Conservation (phyloP, 2,113 vertebrate species). For the Collichthys lucidus region DNA sequence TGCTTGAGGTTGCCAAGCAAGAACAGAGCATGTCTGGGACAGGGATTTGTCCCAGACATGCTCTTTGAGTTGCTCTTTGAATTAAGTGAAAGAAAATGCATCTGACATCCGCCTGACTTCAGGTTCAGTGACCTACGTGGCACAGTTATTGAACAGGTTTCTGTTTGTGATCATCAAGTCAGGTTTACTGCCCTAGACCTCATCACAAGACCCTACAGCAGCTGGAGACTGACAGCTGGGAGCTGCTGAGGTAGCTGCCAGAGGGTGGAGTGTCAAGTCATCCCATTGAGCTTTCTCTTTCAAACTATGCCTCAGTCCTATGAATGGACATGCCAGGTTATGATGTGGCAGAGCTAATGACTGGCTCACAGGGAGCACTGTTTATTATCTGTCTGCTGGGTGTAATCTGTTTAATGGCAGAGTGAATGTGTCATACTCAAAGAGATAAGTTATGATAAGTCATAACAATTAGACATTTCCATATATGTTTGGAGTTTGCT, state of each 20-base stretch:
- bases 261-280: slow-evolving; percentile 16
- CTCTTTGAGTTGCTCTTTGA: no score
- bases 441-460: background rate
- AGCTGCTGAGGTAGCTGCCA: slow-evolving; percentile 4
- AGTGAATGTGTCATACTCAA: background rate
- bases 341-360: slow-evolving; percentile 50
- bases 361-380: slow-evolving; percentile 6
- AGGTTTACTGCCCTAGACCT: no score
- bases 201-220: no score
- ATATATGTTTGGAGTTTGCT: background rate
- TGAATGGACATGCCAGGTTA: slow-evolving; percentile 14
- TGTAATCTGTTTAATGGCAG: slow-evolving; percentile 11
- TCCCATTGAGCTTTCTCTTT: slow-evolving; percentile 21
- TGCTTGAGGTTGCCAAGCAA: no score
- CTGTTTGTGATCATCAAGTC: no score
- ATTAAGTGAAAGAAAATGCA: no score
- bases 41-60: no score
- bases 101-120: no score
- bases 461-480: background rate
- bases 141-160: no score
- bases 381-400: slow-evolving; percentile 14
- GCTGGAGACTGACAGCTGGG: background rate
- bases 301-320: slow-evolving; percentile 6
- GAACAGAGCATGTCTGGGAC: no score
- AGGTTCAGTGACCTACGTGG: no score